Evolutionary conservation across 2,113 vertebrate genomes (phyloP).

Genomic region (human (Homo sapiens)): DNA sequence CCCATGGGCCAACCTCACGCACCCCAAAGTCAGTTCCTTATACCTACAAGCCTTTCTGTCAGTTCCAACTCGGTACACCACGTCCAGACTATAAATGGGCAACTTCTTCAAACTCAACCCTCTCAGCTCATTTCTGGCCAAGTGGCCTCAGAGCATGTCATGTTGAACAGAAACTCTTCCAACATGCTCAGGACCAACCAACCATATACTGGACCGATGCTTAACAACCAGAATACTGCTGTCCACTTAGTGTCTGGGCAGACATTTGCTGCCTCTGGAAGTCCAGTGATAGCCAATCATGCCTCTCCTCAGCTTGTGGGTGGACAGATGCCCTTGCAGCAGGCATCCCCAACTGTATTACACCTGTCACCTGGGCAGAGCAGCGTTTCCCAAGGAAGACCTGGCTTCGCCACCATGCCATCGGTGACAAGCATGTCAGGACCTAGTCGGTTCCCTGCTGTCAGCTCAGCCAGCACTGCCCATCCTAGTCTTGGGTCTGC

Average conservation of each 20-base stretch:
- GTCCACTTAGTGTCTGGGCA: slow-evolving; percentile 95
- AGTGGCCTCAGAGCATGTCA: slow-evolving; percentile 86
- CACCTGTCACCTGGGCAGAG: slow-evolving; percentile 89
- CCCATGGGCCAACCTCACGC: slow-evolving; percentile 91
- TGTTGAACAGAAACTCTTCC: slow-evolving; percentile 87
- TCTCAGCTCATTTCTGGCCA: slow-evolving; percentile 86
- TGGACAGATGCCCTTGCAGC: slow-evolving; percentile 89
- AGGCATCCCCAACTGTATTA: slow-evolving; percentile 86
- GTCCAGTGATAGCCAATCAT: slow-evolving; percentile 94
- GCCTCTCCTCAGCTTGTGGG: slow-evolving; percentile 86
- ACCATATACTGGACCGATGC: slow-evolving; percentile 90
- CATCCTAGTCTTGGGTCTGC: slow-evolving; percentile 82
- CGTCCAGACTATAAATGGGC: slow-evolving; percentile 91
- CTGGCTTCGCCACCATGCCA: slow-evolving; percentile 83
- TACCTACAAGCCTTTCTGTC: slow-evolving; percentile 92
- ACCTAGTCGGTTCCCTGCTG: slow-evolving; percentile 87
- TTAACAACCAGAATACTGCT: slow-evolving; percentile 91
- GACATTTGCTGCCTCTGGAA: slow-evolving; percentile 89
- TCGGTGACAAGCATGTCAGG: slow-evolving; percentile 84
- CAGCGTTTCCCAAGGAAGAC: slow-evolving; percentile 86
- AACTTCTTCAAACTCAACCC: slow-evolving; percentile 88
- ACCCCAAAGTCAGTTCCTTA: slow-evolving; percentile 92
- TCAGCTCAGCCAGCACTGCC: slow-evolving; percentile 87
- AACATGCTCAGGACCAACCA: slow-evolving; percentile 88
- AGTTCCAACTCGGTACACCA: slow-evolving; percentile 91